Evolutionary conservation across 2,113 vertebrate species (phyloP).

Genomic region (Campylorhamphus procurvoides): DNA sequence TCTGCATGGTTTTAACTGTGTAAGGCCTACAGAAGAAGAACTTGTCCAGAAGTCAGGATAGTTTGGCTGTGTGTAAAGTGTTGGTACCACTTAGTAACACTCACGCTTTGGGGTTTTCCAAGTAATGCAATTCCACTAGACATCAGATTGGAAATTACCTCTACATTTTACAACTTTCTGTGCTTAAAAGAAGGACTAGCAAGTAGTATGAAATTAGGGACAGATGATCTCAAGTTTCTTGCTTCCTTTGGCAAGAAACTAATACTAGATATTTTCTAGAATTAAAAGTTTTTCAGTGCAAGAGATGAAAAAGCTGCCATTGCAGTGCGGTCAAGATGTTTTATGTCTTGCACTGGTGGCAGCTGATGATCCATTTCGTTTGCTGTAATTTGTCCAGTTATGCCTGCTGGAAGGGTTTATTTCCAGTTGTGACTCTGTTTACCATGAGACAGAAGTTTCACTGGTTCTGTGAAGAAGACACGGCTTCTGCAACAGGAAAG

Average conservation of each 20-base stretch:
- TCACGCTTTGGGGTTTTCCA: rapidly evolving
- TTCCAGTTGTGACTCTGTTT: not conserved
- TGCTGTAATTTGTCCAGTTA: not conserved
- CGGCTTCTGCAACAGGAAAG: not conserved
- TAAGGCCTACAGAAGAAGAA: not conserved
- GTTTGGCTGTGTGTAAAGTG: not conserved
- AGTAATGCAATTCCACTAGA: not conserved
- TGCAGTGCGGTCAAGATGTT: not conserved
- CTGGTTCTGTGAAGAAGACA: not conserved
- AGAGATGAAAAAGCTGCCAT: not conserved
- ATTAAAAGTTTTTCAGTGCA: not conserved
- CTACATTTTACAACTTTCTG: not conserved
- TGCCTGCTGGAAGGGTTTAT: not conserved
- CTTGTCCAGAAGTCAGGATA: not conserved
- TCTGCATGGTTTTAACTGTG: not conserved
- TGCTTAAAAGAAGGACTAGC: not conserved
- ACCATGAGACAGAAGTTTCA: not conserved
- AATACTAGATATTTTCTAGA: not conserved
- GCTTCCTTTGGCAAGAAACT: not conserved
- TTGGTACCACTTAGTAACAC: not conserved
- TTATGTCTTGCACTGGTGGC: not conserved
- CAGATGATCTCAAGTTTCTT: not conserved
- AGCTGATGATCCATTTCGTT: not conserved
- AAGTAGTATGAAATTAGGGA: not conserved
- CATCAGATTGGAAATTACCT: not conserved